Base-by-base conservation (phyloP, 2,113 vertebrate genomes). In the Paedocypris sp. region DNA sequence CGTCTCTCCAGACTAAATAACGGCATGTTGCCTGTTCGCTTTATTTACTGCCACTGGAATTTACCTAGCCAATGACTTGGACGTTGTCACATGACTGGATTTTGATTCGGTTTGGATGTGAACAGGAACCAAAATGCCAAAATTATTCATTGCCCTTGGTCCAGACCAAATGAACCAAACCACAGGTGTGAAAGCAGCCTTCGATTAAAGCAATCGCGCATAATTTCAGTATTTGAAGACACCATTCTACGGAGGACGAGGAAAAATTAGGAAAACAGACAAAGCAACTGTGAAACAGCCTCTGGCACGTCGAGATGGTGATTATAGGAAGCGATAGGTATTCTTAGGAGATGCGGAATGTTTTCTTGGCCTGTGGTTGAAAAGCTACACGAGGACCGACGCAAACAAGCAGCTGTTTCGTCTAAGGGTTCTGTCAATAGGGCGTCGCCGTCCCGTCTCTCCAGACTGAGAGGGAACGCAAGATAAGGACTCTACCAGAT, bases 401-500 rank as follows among this genome's bases (percentile, higher is more conserved):
- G 60, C 39, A 69, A 57, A 59, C 52, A 47, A 63, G 59, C 72
- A 69, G 69, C 62, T 71, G 69, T 31, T 66, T 41, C 8, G 15
- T 25, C 42, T 58, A 46, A 54, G 25, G 45, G 32, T 48, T 53
- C 31, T 45, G 72, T 69, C 62, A 68, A 71, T 58, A 73, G 57
- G 46, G 13, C 26, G 38, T 38, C 26, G 22, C 36, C 23, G 15
- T 68, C 41, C 39, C 41, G 25, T 36, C n/a, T 16, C 36, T 52
- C 35, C 56, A 45, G 58, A 57, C 58, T 53, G 11, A 31, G 60
- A 48, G 63, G 42, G 28, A 4, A 50, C 61, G 41, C 64, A 66
- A 64, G 57, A 64, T 66, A 67, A 12, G 62, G 50, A 64, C 69
- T 71, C 69, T 76, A 76, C 77, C 82, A 83, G 77, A 82, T 78